A percentile compares a stretch with the other conserved stretches of the same genome.
Evolutionary conservation across 2,797 vertebrate genomes (phyloP).

Genomic region (Alfaro cultratus): DNA sequence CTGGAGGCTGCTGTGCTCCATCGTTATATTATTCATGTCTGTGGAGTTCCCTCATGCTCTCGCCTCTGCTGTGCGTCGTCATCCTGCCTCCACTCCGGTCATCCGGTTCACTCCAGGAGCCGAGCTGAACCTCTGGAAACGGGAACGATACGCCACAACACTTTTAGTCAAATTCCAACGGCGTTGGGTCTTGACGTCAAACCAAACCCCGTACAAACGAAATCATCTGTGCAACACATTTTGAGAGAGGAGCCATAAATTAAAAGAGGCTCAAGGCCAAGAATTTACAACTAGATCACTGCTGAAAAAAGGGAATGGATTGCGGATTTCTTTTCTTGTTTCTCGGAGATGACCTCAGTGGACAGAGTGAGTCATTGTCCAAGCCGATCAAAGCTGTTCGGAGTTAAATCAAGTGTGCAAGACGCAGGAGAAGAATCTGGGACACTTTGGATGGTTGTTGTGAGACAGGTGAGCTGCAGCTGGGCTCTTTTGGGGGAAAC

Average conservation of each 20-base stretch:
- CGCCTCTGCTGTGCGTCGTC: conserved; percentile 24
- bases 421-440: conserved; percentile 17
- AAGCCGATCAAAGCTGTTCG: conserved; percentile 52
- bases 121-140: conserved; percentile 10
- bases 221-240: conserved; percentile 2
- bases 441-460: conserved; percentile 42
- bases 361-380: conserved; percentile 57
- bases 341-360: conserved; percentile 57
- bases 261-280: conserved; percentile 8
- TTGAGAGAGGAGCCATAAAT: conserved; percentile 7
- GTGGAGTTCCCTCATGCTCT: conserved; percentile 46
- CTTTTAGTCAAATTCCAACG: background rate
- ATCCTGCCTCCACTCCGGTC: conserved; percentile 15
- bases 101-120: conserved; percentile 21
- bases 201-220: background rate
- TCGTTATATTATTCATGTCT: conserved; percentile 45
- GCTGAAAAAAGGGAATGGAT: conserved; percentile 13
- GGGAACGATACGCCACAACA: background rate
- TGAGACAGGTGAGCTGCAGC: conserved; percentile 63
- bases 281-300: conserved; percentile 23
- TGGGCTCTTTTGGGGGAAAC: conserved; percentile 54
- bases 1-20: conserved; percentile 14
- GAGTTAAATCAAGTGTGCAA: conserved; percentile 48
- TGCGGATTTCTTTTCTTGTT: background rate
- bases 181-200: background rate